Conservation (phyloP, 1,140 invertebrate genomes). For the Bradysia coprophila region DNA sequence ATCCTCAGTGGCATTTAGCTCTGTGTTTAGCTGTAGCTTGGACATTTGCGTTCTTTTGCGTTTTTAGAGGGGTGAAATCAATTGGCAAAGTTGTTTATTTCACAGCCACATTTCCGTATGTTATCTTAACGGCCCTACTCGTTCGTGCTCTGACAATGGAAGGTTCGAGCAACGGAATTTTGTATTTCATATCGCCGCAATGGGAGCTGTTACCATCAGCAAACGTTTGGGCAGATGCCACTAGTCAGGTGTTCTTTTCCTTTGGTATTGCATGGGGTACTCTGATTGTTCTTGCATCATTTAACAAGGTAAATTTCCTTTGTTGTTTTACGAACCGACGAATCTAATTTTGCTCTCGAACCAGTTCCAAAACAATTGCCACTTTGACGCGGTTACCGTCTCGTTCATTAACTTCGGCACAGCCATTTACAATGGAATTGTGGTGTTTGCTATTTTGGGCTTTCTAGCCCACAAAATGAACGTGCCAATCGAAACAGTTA, state of each 20-base stretch:
- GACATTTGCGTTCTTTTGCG: slow-evolving; percentile 55
- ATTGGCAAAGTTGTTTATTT: slow-evolving; percentile 71
- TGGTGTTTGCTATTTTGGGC: slow-evolving; percentile 65
- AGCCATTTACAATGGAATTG: slow-evolving; percentile 57
- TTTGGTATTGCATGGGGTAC: slow-evolving; percentile 50
- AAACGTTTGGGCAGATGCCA: slow-evolving; percentile 40
- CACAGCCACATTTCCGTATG: slow-evolving; percentile 57
- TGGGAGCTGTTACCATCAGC: slow-evolving; percentile 24
- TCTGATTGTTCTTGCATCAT: slow-evolving; percentile 51
- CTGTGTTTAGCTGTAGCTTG: slow-evolving; percentile 48
- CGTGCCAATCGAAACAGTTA: slow-evolving; percentile 34
- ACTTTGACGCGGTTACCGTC: slow-evolving; percentile 42
- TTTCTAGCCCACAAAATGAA: slow-evolving; percentile 46
- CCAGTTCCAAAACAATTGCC: slow-evolving; percentile 39
- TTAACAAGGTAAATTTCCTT: slow-evolving; percentile 45
- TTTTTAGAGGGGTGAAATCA: slow-evolving; percentile 43
- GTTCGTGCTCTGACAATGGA: slow-evolving; percentile 49
- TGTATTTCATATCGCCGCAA: slow-evolving; percentile 57
- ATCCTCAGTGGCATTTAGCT: slow-evolving; percentile 25
- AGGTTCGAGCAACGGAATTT: slow-evolving; percentile 47
- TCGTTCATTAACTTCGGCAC: slow-evolving; percentile 50
- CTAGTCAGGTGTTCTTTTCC: slow-evolving; percentile 54
- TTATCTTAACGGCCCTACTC: slow-evolving; percentile 41
- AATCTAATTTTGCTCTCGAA: not conserved
- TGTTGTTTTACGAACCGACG: not conserved